Base-by-base conservation (phyloP, 2,888 invertebrate genomes). In the Conus canariensis region DNA sequence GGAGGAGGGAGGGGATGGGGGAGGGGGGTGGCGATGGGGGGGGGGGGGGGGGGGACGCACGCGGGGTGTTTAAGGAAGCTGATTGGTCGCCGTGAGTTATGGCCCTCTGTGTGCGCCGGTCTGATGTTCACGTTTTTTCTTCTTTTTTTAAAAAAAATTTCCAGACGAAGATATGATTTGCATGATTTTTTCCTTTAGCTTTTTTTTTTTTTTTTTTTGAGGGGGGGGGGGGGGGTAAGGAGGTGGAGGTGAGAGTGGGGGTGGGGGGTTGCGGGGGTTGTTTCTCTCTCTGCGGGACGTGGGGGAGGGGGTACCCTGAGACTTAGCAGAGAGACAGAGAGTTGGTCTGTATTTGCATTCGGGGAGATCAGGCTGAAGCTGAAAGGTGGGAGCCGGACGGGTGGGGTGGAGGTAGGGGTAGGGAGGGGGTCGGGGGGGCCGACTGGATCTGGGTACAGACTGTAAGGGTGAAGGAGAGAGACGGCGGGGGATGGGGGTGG, bases 1-100 rank as follows among this genome's bases (percentile, higher is more conserved):
- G 45, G 45, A 45, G 45, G 45, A 45, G 45, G 45, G 45, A 45
- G 60, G 60, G 60, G 10, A 16, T 64, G 60, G 60, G 60, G 60
- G 10, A 4, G 10, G 60, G 60, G 6, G 60, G 60, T 60, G 60
- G 60, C 9, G 7, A 9, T 7, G 60, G 60, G 60, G 60, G 8
- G 60, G 60, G 8, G 60, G 60, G 60, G 60, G 16, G 60, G 60
- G 16, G 7, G 60, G 30, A 30, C 30, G 30, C 80, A 10, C 58
- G 58, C 45, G 1, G 19, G 25, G 56, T 58, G 83, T 83, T 83
- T 83, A 83, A 83, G 30, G 83, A 83, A 83, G 83, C 83, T 83
- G 83, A 83, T 83, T 83, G 83, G 83, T 56, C 56, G 56, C 45
- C 16, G 83, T 83, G 83, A 83, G 83, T 83, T 83, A 83, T 83